Percentiles rank a stretch among this genome's conserved stretches.
Evolutionary conservation across 2,888 invertebrate species (phyloP).

Genomic region (Acanthoscelides obtectus): DNA sequence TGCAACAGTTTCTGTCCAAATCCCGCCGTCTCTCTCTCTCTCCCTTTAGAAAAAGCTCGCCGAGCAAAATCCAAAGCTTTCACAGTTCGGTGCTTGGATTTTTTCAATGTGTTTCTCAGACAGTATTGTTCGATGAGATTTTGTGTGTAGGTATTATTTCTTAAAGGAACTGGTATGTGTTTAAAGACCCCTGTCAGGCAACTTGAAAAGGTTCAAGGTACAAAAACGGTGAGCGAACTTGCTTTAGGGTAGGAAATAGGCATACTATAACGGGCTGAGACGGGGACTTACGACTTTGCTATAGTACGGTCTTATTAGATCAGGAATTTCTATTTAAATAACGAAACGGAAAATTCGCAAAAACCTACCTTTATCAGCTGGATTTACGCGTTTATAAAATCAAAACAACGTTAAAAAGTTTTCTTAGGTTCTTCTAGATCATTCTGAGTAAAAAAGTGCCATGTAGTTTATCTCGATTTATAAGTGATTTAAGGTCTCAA

Average conservation of each 20-base stretch:
- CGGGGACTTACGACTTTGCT: conserved; percentile 18
- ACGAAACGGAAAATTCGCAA: too few relatives aligned
- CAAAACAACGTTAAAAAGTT: too few relatives aligned
- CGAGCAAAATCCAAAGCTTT: conserved; percentile 6
- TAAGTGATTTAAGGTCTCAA: too few relatives aligned
- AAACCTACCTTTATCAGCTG: too few relatives aligned
- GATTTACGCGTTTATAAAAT: too few relatives aligned
- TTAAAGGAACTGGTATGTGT: conserved; percentile 28
- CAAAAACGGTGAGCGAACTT: conserved; percentile 26
- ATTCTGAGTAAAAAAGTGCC: too few relatives aligned
- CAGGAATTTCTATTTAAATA: neutral
- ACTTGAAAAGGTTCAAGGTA: conserved; percentile 30
- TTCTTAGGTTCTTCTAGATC: too few relatives aligned
- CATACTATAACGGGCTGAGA: conserved; percentile 16
- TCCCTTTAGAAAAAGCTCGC: conserved; percentile 7
- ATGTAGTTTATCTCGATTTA: too few relatives aligned
- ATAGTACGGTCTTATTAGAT: neutral
- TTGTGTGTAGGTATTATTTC: conserved; percentile 26
- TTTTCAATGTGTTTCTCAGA: conserved; percentile 33
- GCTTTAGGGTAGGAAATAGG: conserved; percentile 30
- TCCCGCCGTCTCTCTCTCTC: neutral
- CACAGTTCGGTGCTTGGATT: conserved; percentile 11
- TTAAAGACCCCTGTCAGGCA: conserved; percentile 30
- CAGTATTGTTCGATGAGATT: conserved; percentile 34
- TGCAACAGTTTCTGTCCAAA: neutral